A percentile compares a stretch with the other conserved stretches of the same genome.
phyloP scores from a whole-genome alignment of 2,888 invertebrate species.

The Clusia tigrina region DNA sequence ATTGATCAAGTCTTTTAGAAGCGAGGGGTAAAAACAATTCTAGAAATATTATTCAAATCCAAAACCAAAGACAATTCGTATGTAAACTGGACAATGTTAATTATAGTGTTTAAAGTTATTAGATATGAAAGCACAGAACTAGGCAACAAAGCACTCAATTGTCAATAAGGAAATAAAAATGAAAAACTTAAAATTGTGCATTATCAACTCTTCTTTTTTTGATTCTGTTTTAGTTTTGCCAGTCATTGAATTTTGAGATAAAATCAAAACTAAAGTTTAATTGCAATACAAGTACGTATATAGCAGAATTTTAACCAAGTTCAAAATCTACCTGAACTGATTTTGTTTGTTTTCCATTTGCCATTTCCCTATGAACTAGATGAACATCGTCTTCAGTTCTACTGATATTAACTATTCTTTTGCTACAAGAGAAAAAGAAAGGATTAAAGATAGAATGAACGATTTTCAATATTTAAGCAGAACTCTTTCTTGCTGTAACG shows the following conservation, averaged over 20 bases:
- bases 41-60: background rate
- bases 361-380: slow-evolving; percentile 77
- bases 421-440: slow-evolving; percentile 69
- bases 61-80: slow-evolving; percentile 1
- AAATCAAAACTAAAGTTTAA: slow-evolving; percentile 29
- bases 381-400: slow-evolving; percentile 78
- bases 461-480: background rate
- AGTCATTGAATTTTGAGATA: background rate
- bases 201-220: too few species aligned
- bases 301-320: slow-evolving; percentile 42
- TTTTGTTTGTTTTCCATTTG: slow-evolving; percentile 76
- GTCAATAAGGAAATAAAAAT: slow-evolving; percentile 47
- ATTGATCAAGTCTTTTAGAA: slow-evolving; percentile 16
- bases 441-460: slow-evolving; percentile 40
- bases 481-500: too few species aligned
- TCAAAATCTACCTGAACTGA: slow-evolving; percentile 73
- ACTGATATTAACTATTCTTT: slow-evolving; percentile 78
- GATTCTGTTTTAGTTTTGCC: too few species aligned
- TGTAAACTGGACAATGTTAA: slow-evolving; percentile 9
- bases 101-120: slow-evolving; percentile 23
- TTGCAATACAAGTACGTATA: slow-evolving; percentile 24
- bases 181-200: slow-evolving; percentile 49
- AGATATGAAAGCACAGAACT: slow-evolving; percentile 30
- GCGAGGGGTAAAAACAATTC: background rate
- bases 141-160: slow-evolving; percentile 16